A percentile compares a stretch with the other conserved stretches of the same genome.
phyloP scores from a whole-genome alignment of 1,140 invertebrate genomes.

The Papilio polyxenes region DNA sequence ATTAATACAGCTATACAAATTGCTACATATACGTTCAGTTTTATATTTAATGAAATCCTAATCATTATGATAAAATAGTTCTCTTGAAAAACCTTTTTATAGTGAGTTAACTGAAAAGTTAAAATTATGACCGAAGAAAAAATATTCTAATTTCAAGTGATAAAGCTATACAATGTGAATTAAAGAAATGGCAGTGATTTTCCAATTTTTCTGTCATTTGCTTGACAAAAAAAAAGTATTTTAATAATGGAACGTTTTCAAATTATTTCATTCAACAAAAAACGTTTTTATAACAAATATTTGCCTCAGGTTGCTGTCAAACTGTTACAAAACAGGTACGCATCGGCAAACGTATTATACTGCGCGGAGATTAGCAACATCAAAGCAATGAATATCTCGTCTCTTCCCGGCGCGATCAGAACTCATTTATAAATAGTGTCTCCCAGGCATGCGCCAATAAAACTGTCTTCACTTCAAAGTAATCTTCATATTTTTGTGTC shows the following conservation, averaged over 20 bases:
- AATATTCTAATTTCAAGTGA: too few species aligned
- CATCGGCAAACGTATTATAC: conserved; percentile 5
- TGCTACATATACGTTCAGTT: too few species aligned
- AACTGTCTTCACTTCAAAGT: conserved; percentile 25
- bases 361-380: background rate
- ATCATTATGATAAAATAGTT: too few species aligned
- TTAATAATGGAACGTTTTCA: background rate
- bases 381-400: conserved; percentile 21
- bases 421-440: conserved; percentile 24
- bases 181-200: too few species aligned
- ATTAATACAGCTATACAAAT: too few species aligned
- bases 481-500: conserved; percentile 21
- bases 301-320: background rate
- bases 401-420: conserved; percentile 10
- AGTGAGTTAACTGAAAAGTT: too few species aligned
- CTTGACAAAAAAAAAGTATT: background rate
- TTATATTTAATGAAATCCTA: too few species aligned
- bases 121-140: too few species aligned
- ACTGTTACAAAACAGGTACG: conserved; percentile 21
- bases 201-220: background rate
- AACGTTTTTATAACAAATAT: conserved; percentile 7
- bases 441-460: conserved; percentile 9
- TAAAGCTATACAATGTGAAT: too few species aligned
- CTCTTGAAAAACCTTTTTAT: too few species aligned
- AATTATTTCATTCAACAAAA: background rate